Conservation (phyloP, 2,888 invertebrate genomes). For the Apotomis betuletana region DNA sequence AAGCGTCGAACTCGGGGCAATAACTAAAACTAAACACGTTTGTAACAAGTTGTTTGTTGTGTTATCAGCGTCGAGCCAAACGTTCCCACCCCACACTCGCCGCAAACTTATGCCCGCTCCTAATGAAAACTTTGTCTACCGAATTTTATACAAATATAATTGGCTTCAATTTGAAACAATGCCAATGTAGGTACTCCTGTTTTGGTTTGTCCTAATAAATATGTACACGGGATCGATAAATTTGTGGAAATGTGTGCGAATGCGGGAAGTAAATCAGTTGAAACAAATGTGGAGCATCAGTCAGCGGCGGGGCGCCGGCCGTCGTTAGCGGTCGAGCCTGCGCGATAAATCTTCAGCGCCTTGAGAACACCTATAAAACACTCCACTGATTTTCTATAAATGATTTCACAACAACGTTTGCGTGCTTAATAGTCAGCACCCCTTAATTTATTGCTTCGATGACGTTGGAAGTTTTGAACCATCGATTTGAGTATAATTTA, state of each 20-base stretch:
- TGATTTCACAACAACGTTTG: constrained; percentile 38
- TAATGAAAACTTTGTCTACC: constrained; percentile 79
- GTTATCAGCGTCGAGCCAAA: constrained; percentile 81
- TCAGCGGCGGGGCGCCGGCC: constrained; percentile 65
- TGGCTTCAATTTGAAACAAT: constrained; percentile 34
- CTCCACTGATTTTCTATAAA: constrained; percentile 40
- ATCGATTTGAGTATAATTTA: constrained; percentile 33
- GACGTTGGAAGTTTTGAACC: constrained; percentile 17
- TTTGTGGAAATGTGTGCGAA: constrained; percentile 63
- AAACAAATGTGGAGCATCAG: constrained; percentile 81
- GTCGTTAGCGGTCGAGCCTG: constrained; percentile 79
- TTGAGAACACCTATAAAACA: constrained; percentile 67
- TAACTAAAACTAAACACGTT: constrained; percentile 83
- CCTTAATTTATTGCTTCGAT: constrained; percentile 28
- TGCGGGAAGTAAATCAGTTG: constrained; percentile 77
- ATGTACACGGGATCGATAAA: constrained; percentile 56
- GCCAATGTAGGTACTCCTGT: constrained; percentile 29
- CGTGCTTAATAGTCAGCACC: constrained; percentile 30
- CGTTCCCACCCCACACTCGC: constrained; percentile 75
- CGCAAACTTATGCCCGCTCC: constrained; percentile 74
- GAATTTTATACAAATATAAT: constrained; percentile 61
- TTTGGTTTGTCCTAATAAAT: constrained; percentile 46
- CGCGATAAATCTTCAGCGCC: constrained; percentile 77
- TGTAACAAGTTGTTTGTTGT: constrained; percentile 83
- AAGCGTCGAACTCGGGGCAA: constrained; percentile 80